phyloP scores from a whole-genome alignment of 2,113 vertebrate genomes.

The Harpagus bidentatus region DNA sequence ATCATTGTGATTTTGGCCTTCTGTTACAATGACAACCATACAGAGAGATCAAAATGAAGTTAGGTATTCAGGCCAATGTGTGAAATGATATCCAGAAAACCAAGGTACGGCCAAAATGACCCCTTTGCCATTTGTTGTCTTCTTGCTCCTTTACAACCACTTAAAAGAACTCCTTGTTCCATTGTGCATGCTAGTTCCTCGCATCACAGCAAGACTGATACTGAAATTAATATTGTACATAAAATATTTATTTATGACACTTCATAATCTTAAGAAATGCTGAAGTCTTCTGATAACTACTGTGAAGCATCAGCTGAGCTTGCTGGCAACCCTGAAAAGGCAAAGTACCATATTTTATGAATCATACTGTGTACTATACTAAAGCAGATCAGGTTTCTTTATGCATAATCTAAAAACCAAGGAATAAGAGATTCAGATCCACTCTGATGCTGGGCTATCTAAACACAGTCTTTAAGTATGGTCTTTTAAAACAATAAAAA shows the following conservation, averaged over 20 bases:
- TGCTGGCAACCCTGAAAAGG: not conserved
- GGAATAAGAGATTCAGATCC: not conserved
- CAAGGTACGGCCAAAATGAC: not conserved
- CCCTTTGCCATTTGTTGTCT: not conserved
- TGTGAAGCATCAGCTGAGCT: not conserved
- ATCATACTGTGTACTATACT: not conserved
- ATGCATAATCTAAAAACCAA: not conserved
- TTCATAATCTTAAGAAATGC: not conserved
- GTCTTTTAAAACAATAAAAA: not conserved
- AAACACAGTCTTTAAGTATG: not conserved
- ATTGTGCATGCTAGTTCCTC: not conserved
- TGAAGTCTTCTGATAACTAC: not conserved
- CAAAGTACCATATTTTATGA: not conserved
- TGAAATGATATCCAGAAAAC: not conserved
- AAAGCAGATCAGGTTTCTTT: not conserved
- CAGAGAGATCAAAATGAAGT: not conserved
- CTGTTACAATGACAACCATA: not conserved
- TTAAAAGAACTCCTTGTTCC: not conserved
- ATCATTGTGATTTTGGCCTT: not conserved
- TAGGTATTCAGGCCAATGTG: not conserved
- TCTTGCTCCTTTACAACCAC: not conserved
- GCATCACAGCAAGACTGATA: not conserved
- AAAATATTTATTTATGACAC: not conserved
- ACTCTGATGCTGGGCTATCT: not conserved
- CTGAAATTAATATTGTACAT: not conserved